These are phyloP conservation scores for Ctenomys sociabilis DNA, from an alignment of 2,113 vertebrate species.

Conservation along the genomic window DNA sequence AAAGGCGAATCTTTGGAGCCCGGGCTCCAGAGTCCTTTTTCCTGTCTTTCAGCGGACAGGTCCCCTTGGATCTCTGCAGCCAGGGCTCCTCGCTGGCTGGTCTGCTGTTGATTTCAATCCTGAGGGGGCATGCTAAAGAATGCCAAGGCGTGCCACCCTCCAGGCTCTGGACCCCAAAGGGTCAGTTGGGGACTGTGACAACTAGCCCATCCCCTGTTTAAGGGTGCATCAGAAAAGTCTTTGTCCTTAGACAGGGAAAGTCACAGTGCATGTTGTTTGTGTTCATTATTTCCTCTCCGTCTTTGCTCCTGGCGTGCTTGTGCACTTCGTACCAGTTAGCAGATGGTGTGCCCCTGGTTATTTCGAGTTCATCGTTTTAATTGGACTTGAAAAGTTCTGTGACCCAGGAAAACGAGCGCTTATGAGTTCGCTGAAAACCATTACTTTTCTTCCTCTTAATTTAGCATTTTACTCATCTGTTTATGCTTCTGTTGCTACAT, in stretches of 20 bases:
- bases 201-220: not conserved
- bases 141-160: not conserved
- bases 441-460: slow-evolving; percentile 75
- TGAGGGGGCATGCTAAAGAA: not conserved
- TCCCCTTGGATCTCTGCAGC: not conserved
- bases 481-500: slow-evolving; percentile 59
- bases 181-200: not conserved
- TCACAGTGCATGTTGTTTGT: not conserved
- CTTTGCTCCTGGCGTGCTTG: rapidly evolving
- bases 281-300: not conserved
- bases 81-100: too few relatives aligned
- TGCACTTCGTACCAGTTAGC: not conserved
- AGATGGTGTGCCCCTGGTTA: not conserved
- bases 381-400: slow-evolving; percentile 68
- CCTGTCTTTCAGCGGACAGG: not conserved
- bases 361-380: slow-evolving; percentile 70
- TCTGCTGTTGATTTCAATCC: not conserved
- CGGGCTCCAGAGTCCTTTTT: not conserved
- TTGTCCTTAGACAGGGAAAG: not conserved
- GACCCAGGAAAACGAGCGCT: slow-evolving; percentile 71
- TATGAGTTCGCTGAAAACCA: slow-evolving; percentile 66
- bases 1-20: not conserved
- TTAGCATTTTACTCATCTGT: slow-evolving; percentile 67
- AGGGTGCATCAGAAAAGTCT: not conserved
- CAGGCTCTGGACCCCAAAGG: not conserved